A percentile compares a stretch with the other conserved stretches of the same genome.
These are phyloP conservation scores for Mimachlamys varia DNA, from an alignment of 2,888 invertebrate species.

Conservation along the genomic window DNA sequence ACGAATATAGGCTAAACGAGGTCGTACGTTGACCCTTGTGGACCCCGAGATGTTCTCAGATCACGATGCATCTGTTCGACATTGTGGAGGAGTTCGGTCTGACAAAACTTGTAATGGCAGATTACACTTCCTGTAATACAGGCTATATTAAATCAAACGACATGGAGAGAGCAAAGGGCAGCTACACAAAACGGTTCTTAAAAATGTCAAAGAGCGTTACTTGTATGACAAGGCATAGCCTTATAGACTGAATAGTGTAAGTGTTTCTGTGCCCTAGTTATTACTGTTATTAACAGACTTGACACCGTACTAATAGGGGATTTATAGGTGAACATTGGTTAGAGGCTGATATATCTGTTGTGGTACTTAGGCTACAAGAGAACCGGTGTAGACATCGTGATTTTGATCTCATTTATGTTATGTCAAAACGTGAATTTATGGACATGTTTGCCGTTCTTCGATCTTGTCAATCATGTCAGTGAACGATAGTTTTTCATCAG, in stretches of 20 bases:
- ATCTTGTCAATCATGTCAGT: background rate
- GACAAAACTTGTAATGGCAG: background rate
- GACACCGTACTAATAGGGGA: too few relatives aligned
- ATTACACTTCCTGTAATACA: background rate
- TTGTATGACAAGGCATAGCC: background rate
- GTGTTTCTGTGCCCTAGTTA: background rate
- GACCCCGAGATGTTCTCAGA: background rate
- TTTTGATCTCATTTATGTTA: background rate
- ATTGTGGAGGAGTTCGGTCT: background rate
- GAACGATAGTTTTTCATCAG: background rate
- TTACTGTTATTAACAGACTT: background rate
- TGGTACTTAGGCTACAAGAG: too few relatives aligned
- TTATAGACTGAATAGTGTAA: background rate
- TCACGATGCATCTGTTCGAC: conserved; percentile 21
- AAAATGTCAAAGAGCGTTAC: background rate
- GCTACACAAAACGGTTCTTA: background rate
- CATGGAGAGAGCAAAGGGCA: background rate
- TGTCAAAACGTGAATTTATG: background rate
- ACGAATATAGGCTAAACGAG: background rate
- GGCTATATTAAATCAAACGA: background rate
- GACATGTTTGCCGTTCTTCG: background rate
- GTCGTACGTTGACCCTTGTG: background rate
- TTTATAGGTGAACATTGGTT: too few relatives aligned
- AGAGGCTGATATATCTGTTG: too few relatives aligned
- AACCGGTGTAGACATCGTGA: background rate